phyloP scores from a whole-genome alignment of 2,113 vertebrate genomes.

The Miniopterus natalensis region DNA sequence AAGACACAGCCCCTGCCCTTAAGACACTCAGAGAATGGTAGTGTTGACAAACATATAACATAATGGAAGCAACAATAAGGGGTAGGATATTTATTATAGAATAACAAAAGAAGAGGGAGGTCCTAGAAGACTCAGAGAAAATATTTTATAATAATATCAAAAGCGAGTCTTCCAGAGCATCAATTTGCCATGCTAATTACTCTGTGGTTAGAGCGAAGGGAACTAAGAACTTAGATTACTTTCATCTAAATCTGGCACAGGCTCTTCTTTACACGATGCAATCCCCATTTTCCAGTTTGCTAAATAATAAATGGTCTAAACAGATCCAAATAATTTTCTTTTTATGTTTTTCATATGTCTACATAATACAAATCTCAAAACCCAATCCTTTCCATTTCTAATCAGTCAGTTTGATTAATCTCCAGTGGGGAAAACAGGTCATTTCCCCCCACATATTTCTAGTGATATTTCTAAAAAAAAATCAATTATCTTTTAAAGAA shows the following conservation, averaged over 20 bases:
- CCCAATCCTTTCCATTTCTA: background rate
- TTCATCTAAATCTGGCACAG: background rate
- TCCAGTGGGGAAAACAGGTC: background rate
- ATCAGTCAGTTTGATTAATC: background rate
- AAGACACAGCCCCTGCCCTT: background rate
- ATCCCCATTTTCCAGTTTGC: background rate
- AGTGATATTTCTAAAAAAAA: background rate
- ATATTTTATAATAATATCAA: conserved; percentile 19
- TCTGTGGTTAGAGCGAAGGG: background rate
- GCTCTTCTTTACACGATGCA: background rate
- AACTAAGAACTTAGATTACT: background rate
- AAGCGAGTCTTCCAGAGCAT: background rate
- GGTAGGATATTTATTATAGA: background rate
- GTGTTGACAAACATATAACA: background rate
- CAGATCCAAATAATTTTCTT: background rate
- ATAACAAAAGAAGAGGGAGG: background rate
- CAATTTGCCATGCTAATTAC: background rate
- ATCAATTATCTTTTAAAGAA: background rate
- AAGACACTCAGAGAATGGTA: background rate
- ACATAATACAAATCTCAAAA: conserved; percentile 19
- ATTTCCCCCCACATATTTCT: background rate
- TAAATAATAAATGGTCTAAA: background rate
- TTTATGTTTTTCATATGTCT: background rate
- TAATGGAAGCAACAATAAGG: background rate
- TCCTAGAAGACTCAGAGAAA: background rate